A percentile compares a stretch with the other conserved stretches of the same genome.
Evolutionary conservation across 2,888 invertebrate species (phyloP).

Genomic region (Deroplatys truncata): DNA sequence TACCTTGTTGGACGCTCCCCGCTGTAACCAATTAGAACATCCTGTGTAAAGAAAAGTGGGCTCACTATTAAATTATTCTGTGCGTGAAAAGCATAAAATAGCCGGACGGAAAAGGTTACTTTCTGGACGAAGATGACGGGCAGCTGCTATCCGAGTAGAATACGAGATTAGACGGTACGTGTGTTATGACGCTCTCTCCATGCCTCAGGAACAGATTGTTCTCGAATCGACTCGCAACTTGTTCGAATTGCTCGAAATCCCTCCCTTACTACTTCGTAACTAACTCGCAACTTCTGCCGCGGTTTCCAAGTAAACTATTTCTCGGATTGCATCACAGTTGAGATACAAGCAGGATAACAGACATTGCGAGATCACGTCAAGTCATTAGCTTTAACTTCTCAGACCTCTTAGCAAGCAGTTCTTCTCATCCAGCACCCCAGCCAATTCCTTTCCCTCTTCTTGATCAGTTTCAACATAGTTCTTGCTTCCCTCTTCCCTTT

Average conservation of each 20-base stretch:
- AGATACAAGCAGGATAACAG: background rate
- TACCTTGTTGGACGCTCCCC: too few relatives aligned
- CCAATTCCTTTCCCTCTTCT: too few relatives aligned
- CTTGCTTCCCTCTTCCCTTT: too few relatives aligned
- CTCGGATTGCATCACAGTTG: background rate
- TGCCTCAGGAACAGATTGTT: background rate
- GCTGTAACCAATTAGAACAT: background rate
- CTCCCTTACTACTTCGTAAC: background rate
- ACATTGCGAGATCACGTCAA: background rate
- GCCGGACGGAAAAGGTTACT: background rate
- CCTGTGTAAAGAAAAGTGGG: background rate
- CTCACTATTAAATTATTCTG: background rate
- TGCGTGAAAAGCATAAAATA: background rate
- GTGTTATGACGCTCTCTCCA: background rate
- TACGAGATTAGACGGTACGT: background rate
- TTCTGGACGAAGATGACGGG: background rate
- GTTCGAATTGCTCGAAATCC: background rate
- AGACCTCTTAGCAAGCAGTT: too few relatives aligned
- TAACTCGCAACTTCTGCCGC: background rate
- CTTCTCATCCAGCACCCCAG: too few relatives aligned
- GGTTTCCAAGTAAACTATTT: background rate
- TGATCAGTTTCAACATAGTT: too few relatives aligned
- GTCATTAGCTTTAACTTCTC: background rate
- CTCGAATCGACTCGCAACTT: background rate
- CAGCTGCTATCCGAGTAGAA: background rate